Base-by-base conservation (phyloP, 2,113 vertebrate genomes). In the Mungos mungo region DNA sequence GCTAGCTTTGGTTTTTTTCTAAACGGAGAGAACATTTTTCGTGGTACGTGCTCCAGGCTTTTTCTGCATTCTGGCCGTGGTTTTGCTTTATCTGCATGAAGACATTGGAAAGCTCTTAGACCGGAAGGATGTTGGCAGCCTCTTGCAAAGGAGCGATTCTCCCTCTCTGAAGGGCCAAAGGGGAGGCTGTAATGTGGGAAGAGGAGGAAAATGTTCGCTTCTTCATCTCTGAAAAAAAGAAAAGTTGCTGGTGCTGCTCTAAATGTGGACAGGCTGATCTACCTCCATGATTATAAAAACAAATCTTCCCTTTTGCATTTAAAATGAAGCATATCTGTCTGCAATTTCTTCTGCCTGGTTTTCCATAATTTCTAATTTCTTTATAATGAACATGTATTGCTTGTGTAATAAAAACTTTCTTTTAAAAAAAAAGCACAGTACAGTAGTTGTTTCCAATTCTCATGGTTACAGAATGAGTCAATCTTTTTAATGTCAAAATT, bases 391-490 rank as follows among this genome's bases (percentile, higher is more conserved):
- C 33, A 14, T 63, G 25, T 35, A 71, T 57, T 91, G 18, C 52
- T 60, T 76, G 41, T 90, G n/a, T 89, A 96, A 92, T 95, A 94
- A 94, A 90, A 90, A 85, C 50, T 50, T 76, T 38, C 38, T 38
- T 38, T 38, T 38, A 21, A 31, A 81, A 80, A 63, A 84, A 15
- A 93, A 31, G 27, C 72, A 92, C 33, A 86, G 45, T 63, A 71
- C 52, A 83, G 80, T 92, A 66, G 68, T 83, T 94, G 60, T 97
- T 97, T 96, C 91, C 93, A 94, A 54, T 88, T 94, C 85, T 94
- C 91, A 79, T 89, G 74, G 63, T 92, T 92, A 94, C 80, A 95
- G 96, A 86, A 95, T 94, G 84, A 94, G 84, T 87, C 38, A 41
- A 87, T 74, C 81, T 92, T 77, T 95, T 94, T 94, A 80, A 83